Evolutionary conservation across 23 tunicate species (phyloP).

Genomic region (Phallusia fumigata): DNA sequence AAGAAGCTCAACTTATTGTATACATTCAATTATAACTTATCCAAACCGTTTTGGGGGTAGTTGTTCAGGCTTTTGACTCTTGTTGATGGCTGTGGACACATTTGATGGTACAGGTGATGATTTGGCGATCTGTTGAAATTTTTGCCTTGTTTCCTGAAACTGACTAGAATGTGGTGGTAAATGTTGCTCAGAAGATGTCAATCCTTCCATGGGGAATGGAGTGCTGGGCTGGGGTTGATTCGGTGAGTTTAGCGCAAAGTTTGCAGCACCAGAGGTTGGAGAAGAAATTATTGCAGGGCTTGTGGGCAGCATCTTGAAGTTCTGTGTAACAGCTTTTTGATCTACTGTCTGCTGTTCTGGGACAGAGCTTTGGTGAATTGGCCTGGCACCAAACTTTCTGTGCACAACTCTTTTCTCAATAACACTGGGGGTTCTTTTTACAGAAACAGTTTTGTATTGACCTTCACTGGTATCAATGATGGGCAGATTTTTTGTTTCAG

Average conservation of each 20-base stretch:
- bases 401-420: slow-evolving; percentile 27
- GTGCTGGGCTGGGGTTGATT: slow-evolving; percentile 39
- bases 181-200: slow-evolving; percentile 4
- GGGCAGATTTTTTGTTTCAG: too few species aligned
- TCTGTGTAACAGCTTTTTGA: not conserved
- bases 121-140: slow-evolving; percentile 54
- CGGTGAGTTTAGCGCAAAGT: slow-evolving; percentile 80
- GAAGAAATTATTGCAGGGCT: slow-evolving; percentile 45
- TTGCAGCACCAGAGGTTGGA: slow-evolving; percentile 83
- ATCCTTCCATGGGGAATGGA: slow-evolving; percentile 8
- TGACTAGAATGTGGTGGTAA: not conserved
- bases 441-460: slow-evolving; percentile 7
- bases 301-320: slow-evolving; percentile 14
- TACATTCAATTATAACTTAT: not conserved
- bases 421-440: slow-evolving; percentile 32
- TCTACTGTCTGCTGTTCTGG: not conserved
- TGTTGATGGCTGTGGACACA: not conserved
- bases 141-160: slow-evolving; percentile 69
- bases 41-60: not conserved
- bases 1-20: not conserved
- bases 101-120: not conserved
- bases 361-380: not conserved
- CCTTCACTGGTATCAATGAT: not conserved
- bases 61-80: not conserved
- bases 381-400: not conserved